A percentile compares a stretch with the other conserved stretches of the same genome.
These are phyloP conservation scores for Chanos chanos DNA, from an alignment of 2,797 vertebrate species.

Conservation along the genomic window DNA sequence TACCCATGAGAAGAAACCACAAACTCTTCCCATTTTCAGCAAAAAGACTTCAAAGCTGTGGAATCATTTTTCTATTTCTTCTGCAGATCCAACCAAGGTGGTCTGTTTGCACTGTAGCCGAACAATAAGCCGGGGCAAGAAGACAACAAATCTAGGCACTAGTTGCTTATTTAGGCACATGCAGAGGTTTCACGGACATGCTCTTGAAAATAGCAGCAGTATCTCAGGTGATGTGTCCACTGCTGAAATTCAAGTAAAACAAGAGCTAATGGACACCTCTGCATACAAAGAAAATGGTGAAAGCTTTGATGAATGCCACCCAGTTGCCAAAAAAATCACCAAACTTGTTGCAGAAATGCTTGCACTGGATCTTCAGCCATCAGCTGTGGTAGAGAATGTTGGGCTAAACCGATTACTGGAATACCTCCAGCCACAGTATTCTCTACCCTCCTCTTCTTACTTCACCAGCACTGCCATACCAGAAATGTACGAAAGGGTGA, in stretches of 20 bases:
- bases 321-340: constrained; percentile 97
- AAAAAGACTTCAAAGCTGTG: constrained; percentile 99
- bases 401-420: constrained; percentile 91
- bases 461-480: constrained; percentile 97
- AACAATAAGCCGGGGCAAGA: constrained; percentile 96
- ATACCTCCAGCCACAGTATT: constrained; percentile 94
- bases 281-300: constrained; percentile 76
- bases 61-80: constrained; percentile 96
- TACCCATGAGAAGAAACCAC: constrained; percentile 70
- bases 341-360: constrained; percentile 97
- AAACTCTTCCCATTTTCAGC: constrained; percentile 77
- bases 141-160: constrained; percentile 94
- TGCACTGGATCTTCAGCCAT: constrained; percentile 98
- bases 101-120: constrained; percentile 97
- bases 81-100: constrained; percentile 92
- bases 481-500: constrained; percentile 92
- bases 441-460: constrained; percentile 86
- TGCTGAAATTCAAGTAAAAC: constrained; percentile 70
- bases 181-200: constrained; percentile 89
- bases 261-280: constrained; percentile 72
- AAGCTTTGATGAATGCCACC: constrained; percentile 87
- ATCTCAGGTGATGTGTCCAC: constrained; percentile 79
- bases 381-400: constrained; percentile 89
- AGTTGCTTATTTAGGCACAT: constrained; percentile 95
- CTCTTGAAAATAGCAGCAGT: constrained; percentile 79